phyloP scores from a whole-genome alignment of 2,888 invertebrate species.

The Bibio marci region DNA sequence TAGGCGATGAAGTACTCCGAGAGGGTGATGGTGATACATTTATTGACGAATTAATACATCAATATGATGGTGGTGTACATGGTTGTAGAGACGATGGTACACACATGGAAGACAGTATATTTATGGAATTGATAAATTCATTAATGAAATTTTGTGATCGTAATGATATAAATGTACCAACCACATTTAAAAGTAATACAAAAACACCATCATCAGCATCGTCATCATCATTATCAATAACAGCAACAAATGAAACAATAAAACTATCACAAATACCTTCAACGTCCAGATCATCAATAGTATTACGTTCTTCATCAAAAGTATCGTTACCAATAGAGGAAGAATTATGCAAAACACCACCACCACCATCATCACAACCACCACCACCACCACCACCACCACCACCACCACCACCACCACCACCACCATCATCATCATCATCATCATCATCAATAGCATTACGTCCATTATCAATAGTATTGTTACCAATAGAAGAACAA shows the following conservation, averaged over 20 bases:
- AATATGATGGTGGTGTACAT: conserved; percentile 96
- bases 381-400: too few species aligned
- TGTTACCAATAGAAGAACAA: conserved; percentile 5
- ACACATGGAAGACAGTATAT: conserved; percentile 85
- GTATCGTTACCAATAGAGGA: conserved; percentile 12
- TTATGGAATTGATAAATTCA: conserved; percentile 80
- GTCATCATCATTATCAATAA: conserved; percentile 35
- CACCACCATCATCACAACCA: too few species aligned
- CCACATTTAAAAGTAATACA: neutral
- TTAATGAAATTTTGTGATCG: conserved; percentile 44
- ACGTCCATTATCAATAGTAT: neutral
- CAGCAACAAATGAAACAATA: conserved; percentile 32
- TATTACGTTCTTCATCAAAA: too few species aligned
- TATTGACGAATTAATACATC: conserved; percentile 91
- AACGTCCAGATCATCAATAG: conserved; percentile 23
- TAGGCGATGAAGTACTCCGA: conserved; percentile 94
- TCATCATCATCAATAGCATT: too few species aligned
- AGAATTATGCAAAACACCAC: neutral
- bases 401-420: too few species aligned
- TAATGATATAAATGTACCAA: conserved; percentile 11
- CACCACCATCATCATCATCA: too few species aligned
- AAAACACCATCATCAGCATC: conserved; percentile 26
- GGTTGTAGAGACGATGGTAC: conserved; percentile 83
- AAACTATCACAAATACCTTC: conserved; percentile 23
- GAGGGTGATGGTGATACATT: conserved; percentile 94